phyloP scores from a whole-genome alignment of 2,113 vertebrate genomes.

The Callorhinus ursinus region DNA sequence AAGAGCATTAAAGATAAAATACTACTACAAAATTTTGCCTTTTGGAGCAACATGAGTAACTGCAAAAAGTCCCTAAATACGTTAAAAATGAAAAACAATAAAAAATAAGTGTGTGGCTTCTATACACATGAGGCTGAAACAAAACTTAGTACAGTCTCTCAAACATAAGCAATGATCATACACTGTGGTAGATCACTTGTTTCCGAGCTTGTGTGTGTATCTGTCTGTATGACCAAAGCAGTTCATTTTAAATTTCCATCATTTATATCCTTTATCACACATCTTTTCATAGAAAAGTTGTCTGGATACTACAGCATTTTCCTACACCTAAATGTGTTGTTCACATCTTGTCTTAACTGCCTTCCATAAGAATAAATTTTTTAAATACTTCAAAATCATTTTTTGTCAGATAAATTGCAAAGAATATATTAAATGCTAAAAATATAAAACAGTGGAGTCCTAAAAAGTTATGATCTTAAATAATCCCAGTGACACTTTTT shows the following conservation, averaged over 20 bases:
- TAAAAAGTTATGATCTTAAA: constrained; percentile 3
- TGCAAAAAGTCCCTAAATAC: not conserved
- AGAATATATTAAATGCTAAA: constrained; percentile 34
- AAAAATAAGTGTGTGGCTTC: not conserved
- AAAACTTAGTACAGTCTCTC: not conserved
- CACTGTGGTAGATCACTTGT: not conserved
- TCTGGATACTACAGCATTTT: not conserved
- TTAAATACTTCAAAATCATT: not conserved
- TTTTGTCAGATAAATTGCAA: constrained; percentile 12
- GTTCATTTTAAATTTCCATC: constrained; percentile 27
- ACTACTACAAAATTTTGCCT: not conserved
- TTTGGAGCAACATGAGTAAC: not conserved
- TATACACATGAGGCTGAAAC: not conserved
- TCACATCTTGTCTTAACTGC: not conserved
- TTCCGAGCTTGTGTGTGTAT: not conserved
- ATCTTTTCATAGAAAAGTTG: not conserved
- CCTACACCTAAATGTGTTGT: not conserved
- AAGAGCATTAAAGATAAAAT: not conserved
- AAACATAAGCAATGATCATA: not conserved
- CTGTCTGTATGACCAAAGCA: not conserved
- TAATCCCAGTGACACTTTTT: not conserved
- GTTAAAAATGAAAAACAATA: not conserved
- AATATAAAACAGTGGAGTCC: not conserved
- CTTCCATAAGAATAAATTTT: not conserved
- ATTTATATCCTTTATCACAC: not conserved